A percentile compares a stretch with the other conserved stretches of the same genome.
Conservation (phyloP, 2,113 vertebrate species). For the Astatoreochromis straeleni region DNA sequence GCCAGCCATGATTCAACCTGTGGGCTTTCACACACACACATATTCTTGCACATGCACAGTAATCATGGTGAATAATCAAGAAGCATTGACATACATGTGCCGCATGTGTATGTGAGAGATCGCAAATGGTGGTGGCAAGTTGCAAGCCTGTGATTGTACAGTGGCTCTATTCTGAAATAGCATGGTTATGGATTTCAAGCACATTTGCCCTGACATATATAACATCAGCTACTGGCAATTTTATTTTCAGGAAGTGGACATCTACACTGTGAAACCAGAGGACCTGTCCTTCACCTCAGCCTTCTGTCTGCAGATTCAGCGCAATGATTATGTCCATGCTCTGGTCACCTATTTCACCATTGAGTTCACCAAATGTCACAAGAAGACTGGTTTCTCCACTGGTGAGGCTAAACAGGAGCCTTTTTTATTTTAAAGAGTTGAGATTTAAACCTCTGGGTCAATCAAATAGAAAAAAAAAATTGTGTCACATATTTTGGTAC, state of each 20-base stretch:
- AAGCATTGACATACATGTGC: neutral
- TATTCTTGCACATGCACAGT: neutral
- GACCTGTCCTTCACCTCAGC: conserved; percentile 90
- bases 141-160: neutral
- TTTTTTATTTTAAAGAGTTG: neutral
- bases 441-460: neutral
- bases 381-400: conserved; percentile 97
- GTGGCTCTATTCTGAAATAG: neutral
- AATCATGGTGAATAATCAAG: conserved; percentile 16
- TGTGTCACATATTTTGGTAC: neutral
- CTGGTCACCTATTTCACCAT: conserved; percentile 97
- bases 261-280: conserved; percentile 93
- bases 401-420: conserved; percentile 66
- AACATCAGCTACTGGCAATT: neutral
- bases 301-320: conserved; percentile 95
- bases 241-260: conserved; percentile 87
- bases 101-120: neutral
- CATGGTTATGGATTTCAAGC: neutral
- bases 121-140: neutral
- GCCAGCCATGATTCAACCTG: conserved; percentile 58
- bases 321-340: conserved; percentile 93
- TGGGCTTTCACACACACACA: conserved; percentile 35
- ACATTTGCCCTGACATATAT: neutral
- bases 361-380: conserved; percentile 98
- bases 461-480: neutral